Evolutionary conservation across 2,113 vertebrate species (phyloP).

Genomic region (Pangasianodon hypophthalmus): DNA sequence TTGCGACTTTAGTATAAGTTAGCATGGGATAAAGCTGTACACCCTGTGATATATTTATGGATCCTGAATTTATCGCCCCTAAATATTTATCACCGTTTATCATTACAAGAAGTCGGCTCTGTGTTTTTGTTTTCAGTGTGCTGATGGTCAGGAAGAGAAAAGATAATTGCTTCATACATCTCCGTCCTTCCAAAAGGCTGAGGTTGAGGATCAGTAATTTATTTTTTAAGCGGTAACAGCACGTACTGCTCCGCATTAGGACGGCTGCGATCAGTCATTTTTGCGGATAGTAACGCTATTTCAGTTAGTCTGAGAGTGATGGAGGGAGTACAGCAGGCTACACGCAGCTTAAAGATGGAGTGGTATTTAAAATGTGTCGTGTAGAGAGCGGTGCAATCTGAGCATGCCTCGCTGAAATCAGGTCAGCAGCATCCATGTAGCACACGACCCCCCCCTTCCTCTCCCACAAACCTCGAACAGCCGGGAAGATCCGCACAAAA

Average conservation of each 20-base stretch:
- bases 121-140: background rate
- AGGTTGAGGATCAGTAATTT: background rate
- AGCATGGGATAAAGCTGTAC: background rate
- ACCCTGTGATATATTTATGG: background rate
- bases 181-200: background rate
- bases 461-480: background rate
- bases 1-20: background rate
- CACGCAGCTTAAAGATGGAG: background rate
- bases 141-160: background rate
- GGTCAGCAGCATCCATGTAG: constrained; percentile 37
- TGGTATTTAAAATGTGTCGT: background rate
- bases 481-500: constrained; percentile 1
- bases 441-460: background rate
- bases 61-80: background rate
- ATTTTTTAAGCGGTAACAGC: background rate
- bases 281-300: background rate
- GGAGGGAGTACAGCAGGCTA: background rate
- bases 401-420: constrained; percentile 42
- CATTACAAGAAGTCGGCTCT: background rate
- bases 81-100: background rate
- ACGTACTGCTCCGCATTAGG: background rate
- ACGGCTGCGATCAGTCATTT: background rate
- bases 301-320: background rate
- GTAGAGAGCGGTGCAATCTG: background rate
- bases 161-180: background rate